Evolutionary conservation across 2,797 vertebrate genomes (phyloP), one percentile per base, ranked within the genome.

Genomic region (Oryzias dopingdopingensis): DNA sequence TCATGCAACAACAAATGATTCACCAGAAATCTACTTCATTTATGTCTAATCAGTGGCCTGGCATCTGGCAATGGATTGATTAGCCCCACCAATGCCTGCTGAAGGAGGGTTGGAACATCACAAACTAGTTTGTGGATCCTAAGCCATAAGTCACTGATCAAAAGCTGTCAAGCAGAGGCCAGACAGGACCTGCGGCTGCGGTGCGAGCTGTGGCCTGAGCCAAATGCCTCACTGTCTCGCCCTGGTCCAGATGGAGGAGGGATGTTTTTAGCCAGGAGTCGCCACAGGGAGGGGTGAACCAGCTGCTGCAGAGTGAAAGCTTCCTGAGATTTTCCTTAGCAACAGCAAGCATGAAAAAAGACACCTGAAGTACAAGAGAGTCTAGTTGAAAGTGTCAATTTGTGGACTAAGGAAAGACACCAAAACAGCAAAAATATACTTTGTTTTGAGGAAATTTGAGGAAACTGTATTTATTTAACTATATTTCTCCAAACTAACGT

Each of bases 151-250:
- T 83, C 76, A 82, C 72, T 82, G 80, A 90, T 91, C 88, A 88
- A 90, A 86, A 85, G 84, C 68, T 49, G 62, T 81, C 79, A 74
- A 85, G 82, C 79, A 83, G 88, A 82, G 76, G 76, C 85, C 86
- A 91, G 90, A 91, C 88, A 87, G 79, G 65, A 77, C 89, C 86
- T 26, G 77, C 53, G 88, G 85, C 82, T 54, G 73, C 80, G 76
- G 75, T 53, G 74, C 90, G 81, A 81, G 90, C 87, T 88, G 80
- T 68, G 78, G 89, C 88, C 85, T 82, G 90, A 89, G 80, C 87
- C 88, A 88, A 87, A 92, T 92, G 88, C 89, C 81, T 90, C 13
- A 22, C 76, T 87, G 84, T 88, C 80, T 84, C 56, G 64, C 82
- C 75, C 53, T 48, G 62, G 80, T 86, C 73, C 54, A 73, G 52